These are phyloP conservation scores for Furnarius figulus DNA, from an alignment of 2,113 vertebrate species.

Conservation along the genomic window DNA sequence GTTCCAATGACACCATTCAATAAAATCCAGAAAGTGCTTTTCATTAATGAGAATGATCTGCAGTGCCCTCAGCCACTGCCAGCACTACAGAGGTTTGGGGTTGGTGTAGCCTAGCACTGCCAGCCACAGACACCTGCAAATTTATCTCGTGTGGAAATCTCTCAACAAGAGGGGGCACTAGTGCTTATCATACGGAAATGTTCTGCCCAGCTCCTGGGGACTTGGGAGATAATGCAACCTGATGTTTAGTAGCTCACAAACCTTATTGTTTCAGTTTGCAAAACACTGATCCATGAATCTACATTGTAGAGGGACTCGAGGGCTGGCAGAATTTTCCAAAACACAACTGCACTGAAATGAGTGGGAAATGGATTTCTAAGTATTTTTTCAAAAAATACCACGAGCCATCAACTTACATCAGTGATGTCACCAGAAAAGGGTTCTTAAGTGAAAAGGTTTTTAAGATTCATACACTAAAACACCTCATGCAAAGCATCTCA, in stretches of 20 bases:
- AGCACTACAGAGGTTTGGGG: not conserved
- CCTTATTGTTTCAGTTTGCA: not conserved
- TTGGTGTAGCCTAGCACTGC: not conserved
- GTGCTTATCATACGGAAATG: not conserved
- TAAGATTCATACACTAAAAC: not conserved
- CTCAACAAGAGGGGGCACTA: slow-evolving; percentile 36
- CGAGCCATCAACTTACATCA: not conserved
- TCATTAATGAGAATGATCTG: not conserved
- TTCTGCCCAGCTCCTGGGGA: not conserved
- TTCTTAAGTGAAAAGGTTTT: not conserved
- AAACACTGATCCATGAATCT: not conserved
- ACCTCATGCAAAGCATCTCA: not conserved
- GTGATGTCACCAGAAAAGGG: not conserved
- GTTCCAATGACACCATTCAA: not conserved
- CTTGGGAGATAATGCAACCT: not conserved
- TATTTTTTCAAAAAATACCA: not conserved
- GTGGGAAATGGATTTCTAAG: not conserved
- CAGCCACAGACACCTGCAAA: not conserved
- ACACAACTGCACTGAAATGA: not conserved
- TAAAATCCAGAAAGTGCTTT: not conserved
- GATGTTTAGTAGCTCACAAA: not conserved
- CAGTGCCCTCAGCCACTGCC: not conserved
- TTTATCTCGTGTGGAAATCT: not conserved
- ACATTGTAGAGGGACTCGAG: not conserved
- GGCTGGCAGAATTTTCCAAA: not conserved